Base-by-base conservation (phyloP, 1,140 invertebrate genomes). In the Rhagoletis pomonella region DNA sequence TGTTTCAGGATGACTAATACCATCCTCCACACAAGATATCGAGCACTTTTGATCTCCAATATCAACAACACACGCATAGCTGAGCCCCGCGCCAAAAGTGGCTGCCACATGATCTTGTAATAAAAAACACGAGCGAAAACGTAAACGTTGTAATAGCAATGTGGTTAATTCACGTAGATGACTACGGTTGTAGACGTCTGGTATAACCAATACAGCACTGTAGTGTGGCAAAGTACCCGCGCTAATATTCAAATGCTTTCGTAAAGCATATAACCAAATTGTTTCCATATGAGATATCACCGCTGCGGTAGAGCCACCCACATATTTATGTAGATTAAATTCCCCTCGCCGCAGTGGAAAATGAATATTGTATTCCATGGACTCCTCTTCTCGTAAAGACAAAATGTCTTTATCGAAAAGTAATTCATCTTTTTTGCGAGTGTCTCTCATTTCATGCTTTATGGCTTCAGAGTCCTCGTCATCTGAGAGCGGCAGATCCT, bases 21-120 rank as follows among this genome's bases (percentile, higher is more conserved):
- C 98, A 95, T 99, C 98, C 94, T 99, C 98, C 3, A 99, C 97
- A 94, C 98, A 99, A 12, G 97, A 98, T 17, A 99, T 96, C 0
- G 97, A 97, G 1, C 97, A 98, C 94, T 99, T 99, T 93, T 98
- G 97, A 92, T 98, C 98, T 0, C 98, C 98, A 73, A 99, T 96
- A 93, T 99, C 98, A 7, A 99, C 96, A 17, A 99, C 97, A 94
- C 98, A 99, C 9, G 98, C 98, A 93, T 96, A 97, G 44, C 97
- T 96, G 17, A 99, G 94, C 29, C 98, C 98, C 64, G 97, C 97
- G 19, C 98, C 98, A 94, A 99, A 99, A 19, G 98, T 98, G 3
- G 98, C 97, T 62, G 97, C 97, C 2, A 99, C 98, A 90, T 97
- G 97, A 93, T 98, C 97, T 95, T 97, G 93, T 10, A 91, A 94